Percentiles rank a stretch among this genome's conserved stretches.
phyloP scores from a whole-genome alignment of 2,888 invertebrate genomes.

The Crocallis elinguaria region DNA sequence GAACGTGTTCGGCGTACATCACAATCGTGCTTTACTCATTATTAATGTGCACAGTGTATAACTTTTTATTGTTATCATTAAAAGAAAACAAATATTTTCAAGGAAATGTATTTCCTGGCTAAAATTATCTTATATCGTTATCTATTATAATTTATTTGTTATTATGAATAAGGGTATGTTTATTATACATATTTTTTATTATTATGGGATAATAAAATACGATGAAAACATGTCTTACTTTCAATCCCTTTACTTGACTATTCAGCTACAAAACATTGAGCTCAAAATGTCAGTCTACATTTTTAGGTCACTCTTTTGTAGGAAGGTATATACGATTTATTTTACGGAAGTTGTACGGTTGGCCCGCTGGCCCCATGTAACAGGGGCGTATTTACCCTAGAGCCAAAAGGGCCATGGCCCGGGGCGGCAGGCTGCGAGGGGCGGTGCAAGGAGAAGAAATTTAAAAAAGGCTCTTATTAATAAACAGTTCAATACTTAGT shows the following conservation, averaged over 20 bases:
- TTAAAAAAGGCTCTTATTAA: no score
- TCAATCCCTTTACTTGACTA: neutral
- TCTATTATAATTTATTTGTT: conserved; percentile 18
- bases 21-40: conserved; percentile 35
- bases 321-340: no score
- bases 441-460: no score
- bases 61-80: conserved; percentile 28
- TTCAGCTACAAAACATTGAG: no score
- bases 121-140: conserved; percentile 17
- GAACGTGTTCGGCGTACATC: conserved; percentile 30
- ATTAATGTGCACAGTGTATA: conserved; percentile 34
- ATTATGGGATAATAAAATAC: conserved; percentile 18
- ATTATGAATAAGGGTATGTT: conserved; percentile 16
- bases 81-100: conserved; percentile 23
- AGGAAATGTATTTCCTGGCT: conserved; percentile 28
- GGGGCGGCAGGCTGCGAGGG: no score
- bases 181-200: conserved; percentile 25
- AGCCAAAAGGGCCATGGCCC: no score
- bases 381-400: no score
- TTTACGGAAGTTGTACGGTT: no score
- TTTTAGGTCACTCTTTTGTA: no score
- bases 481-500: no score
- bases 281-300: no score
- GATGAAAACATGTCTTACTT: conserved; percentile 2
- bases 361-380: no score